Evolutionary conservation across 2,113 vertebrate species (phyloP).

Genomic region (Pollachius pollachius): DNA sequence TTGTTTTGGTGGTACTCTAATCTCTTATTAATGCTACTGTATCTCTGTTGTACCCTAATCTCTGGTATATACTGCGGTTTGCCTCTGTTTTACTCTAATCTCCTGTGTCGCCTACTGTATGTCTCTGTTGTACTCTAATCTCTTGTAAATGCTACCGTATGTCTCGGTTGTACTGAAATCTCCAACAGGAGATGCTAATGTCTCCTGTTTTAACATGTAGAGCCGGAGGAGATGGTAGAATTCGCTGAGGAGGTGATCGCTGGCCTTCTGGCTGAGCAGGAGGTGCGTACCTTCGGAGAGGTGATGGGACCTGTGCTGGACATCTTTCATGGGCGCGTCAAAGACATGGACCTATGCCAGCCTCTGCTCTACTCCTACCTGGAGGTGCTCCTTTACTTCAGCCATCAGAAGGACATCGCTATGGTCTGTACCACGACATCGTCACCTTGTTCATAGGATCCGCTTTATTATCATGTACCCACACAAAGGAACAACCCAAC

Average conservation of each 20-base stretch:
- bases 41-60: no score
- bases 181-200: neutral
- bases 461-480: neutral
- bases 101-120: neutral
- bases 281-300: slow-evolving; percentile 92
- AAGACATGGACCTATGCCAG: slow-evolving; percentile 92
- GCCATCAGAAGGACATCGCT: slow-evolving; percentile 88
- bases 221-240: slow-evolving; percentile 85
- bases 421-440: slow-evolving; percentile 74
- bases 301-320: slow-evolving; percentile 93
- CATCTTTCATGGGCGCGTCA: slow-evolving; percentile 82
- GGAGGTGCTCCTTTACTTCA: slow-evolving; percentile 93
- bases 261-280: slow-evolving; percentile 84
- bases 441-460: neutral
- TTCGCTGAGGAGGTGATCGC: slow-evolving; percentile 91
- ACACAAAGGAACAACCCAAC: neutral
- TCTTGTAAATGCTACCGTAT: no score
- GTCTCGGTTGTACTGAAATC: neutral
- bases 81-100: neutral
- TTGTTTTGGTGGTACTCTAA: no score
- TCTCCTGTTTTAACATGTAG: slow-evolving; percentile 53
- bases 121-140: neutral
- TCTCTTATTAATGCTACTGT: no score
- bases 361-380: slow-evolving; percentile 87
- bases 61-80: no score